These are phyloP conservation scores for Lepidochitona cinerea DNA, from an alignment of 2,888 invertebrate species.

Conservation along the genomic window DNA sequence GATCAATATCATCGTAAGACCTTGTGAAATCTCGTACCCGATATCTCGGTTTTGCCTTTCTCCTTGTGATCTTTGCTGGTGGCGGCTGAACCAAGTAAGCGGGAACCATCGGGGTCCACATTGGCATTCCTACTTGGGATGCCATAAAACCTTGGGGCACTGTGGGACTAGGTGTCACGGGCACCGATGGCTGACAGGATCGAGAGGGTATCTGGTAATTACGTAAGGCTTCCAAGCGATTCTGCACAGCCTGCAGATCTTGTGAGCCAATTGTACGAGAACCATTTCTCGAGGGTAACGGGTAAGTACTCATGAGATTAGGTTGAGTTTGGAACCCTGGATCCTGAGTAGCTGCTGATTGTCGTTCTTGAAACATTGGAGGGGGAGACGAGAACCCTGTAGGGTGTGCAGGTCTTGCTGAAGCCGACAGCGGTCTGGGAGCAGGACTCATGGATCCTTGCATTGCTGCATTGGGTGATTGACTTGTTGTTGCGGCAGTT, in stretches of 20 bases:
- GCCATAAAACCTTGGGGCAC: not conserved
- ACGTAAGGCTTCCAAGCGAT: constrained; percentile 50
- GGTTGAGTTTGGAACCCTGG: not conserved
- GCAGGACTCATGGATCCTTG: not conserved
- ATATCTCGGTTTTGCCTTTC: constrained; percentile 22
- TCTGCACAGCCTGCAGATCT: constrained; percentile 52
- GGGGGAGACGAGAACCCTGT: not conserved
- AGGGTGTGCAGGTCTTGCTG: not conserved
- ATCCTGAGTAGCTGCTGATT: not conserved
- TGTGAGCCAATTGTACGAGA: constrained; percentile 47
- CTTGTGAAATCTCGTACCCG: constrained; percentile 43
- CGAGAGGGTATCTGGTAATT: constrained; percentile 51
- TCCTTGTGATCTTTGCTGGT: constrained; percentile 17
- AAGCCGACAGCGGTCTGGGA: not conserved
- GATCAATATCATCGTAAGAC: constrained; percentile 47
- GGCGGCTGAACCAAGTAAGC: constrained; percentile 38
- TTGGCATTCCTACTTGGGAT: not conserved
- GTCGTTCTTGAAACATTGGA: not conserved
- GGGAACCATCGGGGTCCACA: constrained; percentile 18
- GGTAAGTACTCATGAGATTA: not conserved
- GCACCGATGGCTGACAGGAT: constrained; percentile 33
- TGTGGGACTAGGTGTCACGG: not conserved
- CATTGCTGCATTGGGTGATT: not conserved
- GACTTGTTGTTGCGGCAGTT: not conserved
- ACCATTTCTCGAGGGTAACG: not conserved